These are phyloP conservation scores for Oncorhynchus keta DNA, from an alignment of 2,113 vertebrate species.

Conservation along the genomic window DNA sequence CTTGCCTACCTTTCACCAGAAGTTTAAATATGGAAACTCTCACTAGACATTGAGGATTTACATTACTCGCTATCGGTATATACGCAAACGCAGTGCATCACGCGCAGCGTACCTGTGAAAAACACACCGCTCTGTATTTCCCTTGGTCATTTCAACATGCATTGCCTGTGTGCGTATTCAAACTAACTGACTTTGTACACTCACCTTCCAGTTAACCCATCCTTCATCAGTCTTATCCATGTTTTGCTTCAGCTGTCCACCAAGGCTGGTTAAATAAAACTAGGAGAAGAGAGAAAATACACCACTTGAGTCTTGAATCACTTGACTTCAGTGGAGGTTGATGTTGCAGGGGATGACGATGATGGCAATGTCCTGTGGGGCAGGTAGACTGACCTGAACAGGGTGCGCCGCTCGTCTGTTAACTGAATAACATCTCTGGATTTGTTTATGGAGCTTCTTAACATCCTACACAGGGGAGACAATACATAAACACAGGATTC, in stretches of 20 bases:
- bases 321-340: neutral
- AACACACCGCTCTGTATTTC: too few species aligned
- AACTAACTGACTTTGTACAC: neutral
- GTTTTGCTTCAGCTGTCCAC: conserved; percentile 89
- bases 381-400: conserved; percentile 79
- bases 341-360: neutral
- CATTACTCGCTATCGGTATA: too few species aligned
- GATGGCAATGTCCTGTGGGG: neutral
- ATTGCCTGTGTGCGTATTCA: too few species aligned
- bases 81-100: too few species aligned
- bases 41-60: too few species aligned
- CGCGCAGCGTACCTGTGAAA: too few species aligned
- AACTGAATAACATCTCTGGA: conserved; percentile 94
- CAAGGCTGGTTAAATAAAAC: conserved; percentile 93
- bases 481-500: neutral
- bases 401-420: conserved; percentile 87
- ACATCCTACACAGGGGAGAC: conserved; percentile 80
- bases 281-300: conserved; percentile 44
- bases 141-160: too few species aligned
- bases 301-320: neutral
- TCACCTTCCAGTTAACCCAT: conserved; percentile 98
- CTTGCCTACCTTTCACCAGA: too few species aligned
- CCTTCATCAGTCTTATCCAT: conserved; percentile 97
- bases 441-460: conserved; percentile 96
- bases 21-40: too few species aligned